phyloP scores from a whole-genome alignment of 2,888 invertebrate species.

The Dasysyrphus albostriatus region DNA sequence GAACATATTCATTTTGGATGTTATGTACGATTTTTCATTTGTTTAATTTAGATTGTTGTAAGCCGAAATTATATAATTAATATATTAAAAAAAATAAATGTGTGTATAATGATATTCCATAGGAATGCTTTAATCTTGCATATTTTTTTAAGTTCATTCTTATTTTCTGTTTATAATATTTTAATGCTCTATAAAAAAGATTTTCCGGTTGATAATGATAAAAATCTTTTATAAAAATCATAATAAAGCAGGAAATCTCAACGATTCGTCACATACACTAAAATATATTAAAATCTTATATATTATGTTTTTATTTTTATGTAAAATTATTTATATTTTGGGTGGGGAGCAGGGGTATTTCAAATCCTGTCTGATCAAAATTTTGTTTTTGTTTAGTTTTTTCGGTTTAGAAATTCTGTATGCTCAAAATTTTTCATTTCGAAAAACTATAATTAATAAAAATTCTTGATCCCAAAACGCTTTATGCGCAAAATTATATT shows the following conservation, averaged over 20 bases:
- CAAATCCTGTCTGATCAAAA: background rate
- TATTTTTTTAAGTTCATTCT: conserved; percentile 16
- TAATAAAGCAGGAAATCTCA: conserved; percentile 48
- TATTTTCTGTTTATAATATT: background rate
- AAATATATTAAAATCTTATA: background rate
- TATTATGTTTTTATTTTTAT: too few relatives aligned
- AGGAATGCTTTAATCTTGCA: conserved; percentile 56
- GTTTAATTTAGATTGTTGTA: conserved; percentile 8
- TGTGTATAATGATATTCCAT: conserved; percentile 29
- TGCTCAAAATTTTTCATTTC: background rate
- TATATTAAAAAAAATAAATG: background rate
- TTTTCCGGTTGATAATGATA: conserved; percentile 13
- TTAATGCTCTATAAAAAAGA: background rate
- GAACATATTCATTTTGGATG: conserved; percentile 37
- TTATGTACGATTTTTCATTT: conserved; percentile 19
- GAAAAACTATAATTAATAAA: background rate
- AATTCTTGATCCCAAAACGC: background rate
- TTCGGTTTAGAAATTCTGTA: background rate
- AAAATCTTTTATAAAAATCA: conserved; percentile 4
- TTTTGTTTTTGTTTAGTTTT: background rate
- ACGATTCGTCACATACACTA: conserved; percentile 65
- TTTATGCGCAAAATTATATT: too few relatives aligned
- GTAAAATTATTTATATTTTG: background rate
- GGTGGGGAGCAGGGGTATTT: background rate
- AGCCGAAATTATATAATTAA: background rate